Conservation (phyloP, 2,888 invertebrate genomes). For the Synergus laeviventris region DNA sequence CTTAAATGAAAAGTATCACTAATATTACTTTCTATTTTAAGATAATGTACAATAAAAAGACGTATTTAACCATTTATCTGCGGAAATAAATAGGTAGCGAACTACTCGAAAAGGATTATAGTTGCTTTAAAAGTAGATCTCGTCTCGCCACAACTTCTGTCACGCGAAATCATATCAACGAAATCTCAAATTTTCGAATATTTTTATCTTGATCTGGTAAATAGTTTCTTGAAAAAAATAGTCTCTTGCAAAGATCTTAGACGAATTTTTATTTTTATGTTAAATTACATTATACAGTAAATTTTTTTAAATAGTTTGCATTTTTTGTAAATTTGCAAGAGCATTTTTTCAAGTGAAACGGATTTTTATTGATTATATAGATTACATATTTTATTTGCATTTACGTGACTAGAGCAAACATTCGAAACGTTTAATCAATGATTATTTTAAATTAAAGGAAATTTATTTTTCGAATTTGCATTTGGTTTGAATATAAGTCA, state of each 20-base stretch:
- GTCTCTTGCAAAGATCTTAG: conserved; percentile 8
- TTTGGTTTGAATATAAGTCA: conserved; percentile 31
- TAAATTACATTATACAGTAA: not conserved
- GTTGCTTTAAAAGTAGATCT: conserved; percentile 22
- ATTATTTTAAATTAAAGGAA: conserved; percentile 13
- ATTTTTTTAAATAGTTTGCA: not conserved
- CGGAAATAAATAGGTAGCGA: conserved; percentile 6
- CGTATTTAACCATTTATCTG: conserved; percentile 32
- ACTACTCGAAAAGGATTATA: not conserved
- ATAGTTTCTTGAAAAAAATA: not conserved
- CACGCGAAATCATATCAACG: conserved; percentile 17
- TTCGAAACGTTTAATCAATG: not conserved
- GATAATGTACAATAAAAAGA: conserved; percentile 29
- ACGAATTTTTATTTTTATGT: not conserved
- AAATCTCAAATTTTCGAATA: conserved; percentile 19
- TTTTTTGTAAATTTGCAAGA: not conserved
- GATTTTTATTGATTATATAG: not conserved
- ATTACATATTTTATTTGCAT: conserved; percentile 26
- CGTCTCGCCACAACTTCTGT: conserved; percentile 21
- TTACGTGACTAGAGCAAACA: conserved; percentile 15
- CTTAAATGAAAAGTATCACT: conserved; percentile 43
- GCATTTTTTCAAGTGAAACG: not conserved
- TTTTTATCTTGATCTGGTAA: conserved; percentile 6
- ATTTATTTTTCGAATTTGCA: conserved; percentile 21
- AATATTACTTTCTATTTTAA: conserved; percentile 34